These are phyloP conservation scores for Opisthocomus hoazin DNA, from an alignment of 2,113 vertebrate genomes.

Conservation along the genomic window DNA sequence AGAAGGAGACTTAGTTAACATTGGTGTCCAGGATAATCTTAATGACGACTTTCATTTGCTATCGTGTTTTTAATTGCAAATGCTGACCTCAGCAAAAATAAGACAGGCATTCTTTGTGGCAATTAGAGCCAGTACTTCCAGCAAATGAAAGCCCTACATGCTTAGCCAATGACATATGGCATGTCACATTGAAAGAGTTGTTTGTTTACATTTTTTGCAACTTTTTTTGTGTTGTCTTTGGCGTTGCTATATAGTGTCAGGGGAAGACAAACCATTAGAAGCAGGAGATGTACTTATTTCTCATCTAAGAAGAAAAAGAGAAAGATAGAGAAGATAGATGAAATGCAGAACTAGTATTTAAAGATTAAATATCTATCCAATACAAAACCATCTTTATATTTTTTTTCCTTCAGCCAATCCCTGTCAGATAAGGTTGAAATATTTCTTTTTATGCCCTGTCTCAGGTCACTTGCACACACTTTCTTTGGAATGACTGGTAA, in stretches of 20 bases:
- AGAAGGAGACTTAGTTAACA: neutral
- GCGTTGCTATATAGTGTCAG: neutral
- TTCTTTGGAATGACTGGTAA: neutral
- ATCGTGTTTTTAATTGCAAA: neutral
- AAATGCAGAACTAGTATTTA: neutral
- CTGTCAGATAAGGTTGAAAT: neutral
- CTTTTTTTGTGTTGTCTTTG: neutral
- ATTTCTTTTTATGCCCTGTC: neutral
- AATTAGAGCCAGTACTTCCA: neutral
- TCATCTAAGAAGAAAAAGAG: neutral
- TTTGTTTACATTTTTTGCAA: neutral
- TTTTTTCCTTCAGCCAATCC: neutral
- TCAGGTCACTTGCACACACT: neutral
- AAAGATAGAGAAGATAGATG: neutral
- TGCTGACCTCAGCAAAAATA: neutral
- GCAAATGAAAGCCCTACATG: neutral
- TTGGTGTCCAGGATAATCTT: neutral
- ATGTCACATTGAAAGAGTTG: neutral
- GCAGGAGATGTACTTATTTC: neutral
- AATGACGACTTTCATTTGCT: neutral
- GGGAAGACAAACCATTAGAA: neutral
- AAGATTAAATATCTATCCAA: neutral
- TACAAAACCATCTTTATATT: neutral
- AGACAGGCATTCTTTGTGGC: neutral
- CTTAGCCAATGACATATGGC: neutral